Evolutionary conservation across 2,797 vertebrate species (phyloP).

Genomic region (Chanos chanos): DNA sequence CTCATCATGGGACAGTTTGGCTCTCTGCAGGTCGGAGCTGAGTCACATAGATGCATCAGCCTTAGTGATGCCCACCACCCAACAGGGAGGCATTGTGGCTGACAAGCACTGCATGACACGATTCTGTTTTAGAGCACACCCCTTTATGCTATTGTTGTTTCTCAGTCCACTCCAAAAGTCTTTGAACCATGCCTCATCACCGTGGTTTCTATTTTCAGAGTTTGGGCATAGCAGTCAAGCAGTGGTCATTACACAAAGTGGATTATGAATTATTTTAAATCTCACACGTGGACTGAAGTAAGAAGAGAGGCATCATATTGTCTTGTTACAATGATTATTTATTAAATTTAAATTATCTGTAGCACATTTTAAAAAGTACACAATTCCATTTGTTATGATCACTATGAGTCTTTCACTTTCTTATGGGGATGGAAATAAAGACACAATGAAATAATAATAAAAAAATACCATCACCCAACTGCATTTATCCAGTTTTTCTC

Average conservation of each 20-base stretch:
- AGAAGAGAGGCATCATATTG: slow-evolving; percentile 42
- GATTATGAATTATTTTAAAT: background rate
- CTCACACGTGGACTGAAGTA: background rate
- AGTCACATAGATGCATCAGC: background rate
- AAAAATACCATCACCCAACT: slow-evolving; percentile 48
- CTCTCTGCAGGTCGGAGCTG: slow-evolving; percentile 13
- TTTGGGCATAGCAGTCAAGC: background rate
- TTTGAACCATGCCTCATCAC: background rate
- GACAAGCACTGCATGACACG: background rate
- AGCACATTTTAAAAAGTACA: slow-evolving; percentile 82
- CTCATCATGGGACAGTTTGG: background rate
- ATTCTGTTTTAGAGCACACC: no score
- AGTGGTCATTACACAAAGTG: no score
- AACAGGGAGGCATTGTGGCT: background rate
- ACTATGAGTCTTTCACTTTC: slow-evolving; percentile 64
- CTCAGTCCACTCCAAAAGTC: no score
- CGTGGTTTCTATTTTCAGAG: no score
- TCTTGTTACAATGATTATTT: slow-evolving; percentile 83
- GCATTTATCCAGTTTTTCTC: background rate
- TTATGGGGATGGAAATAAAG: slow-evolving; percentile 74
- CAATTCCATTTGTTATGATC: slow-evolving; percentile 73
- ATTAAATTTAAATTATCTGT: slow-evolving; percentile 85
- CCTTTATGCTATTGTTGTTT: no score
- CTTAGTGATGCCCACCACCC: background rate
- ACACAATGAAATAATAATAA: slow-evolving; percentile 60